These are phyloP conservation scores for Galaxias olidus DNA, from an alignment of 2,797 vertebrate genomes.

Conservation along the genomic window DNA sequence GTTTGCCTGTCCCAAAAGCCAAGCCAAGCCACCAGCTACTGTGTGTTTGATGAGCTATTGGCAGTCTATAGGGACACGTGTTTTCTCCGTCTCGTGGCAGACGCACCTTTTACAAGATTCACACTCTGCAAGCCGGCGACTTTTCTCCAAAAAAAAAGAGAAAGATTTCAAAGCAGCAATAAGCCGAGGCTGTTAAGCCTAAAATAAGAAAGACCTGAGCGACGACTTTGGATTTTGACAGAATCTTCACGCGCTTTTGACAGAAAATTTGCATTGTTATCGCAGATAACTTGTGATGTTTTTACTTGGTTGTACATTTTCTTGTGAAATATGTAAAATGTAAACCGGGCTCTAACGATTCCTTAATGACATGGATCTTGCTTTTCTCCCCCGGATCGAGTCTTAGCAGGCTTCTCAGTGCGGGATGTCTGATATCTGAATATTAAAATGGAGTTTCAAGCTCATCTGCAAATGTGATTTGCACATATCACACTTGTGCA, in stretches of 20 bases:
- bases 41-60: conserved; percentile 75
- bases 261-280: conserved; percentile 79
- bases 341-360: conserved; percentile 74
- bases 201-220: conserved; percentile 66
- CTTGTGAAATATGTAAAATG: conserved; percentile 78
- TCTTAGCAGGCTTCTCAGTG: conserved; percentile 77
- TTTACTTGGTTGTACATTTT: conserved; percentile 76
- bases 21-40: conserved; percentile 59
- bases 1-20: conserved; percentile 53
- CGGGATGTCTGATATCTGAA: conserved; percentile 81
- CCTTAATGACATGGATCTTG: conserved; percentile 77
- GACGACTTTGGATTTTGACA: conserved; percentile 74
- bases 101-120: conserved; percentile 67
- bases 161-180: conserved; percentile 71
- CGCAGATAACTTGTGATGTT: conserved; percentile 78
- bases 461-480: conserved; percentile 87
- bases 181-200: conserved; percentile 70
- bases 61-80: conserved; percentile 69
- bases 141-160: conserved; percentile 53
- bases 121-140: conserved; percentile 66
- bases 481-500: conserved; percentile 82
- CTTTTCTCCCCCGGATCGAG: conserved; percentile 68
- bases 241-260: conserved; percentile 69
- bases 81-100: conserved; percentile 71
- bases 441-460: conserved; percentile 86